Evolutionary conservation across 1,140 invertebrate species (phyloP).

Genomic region (Zaprionus ghesquierei): DNA sequence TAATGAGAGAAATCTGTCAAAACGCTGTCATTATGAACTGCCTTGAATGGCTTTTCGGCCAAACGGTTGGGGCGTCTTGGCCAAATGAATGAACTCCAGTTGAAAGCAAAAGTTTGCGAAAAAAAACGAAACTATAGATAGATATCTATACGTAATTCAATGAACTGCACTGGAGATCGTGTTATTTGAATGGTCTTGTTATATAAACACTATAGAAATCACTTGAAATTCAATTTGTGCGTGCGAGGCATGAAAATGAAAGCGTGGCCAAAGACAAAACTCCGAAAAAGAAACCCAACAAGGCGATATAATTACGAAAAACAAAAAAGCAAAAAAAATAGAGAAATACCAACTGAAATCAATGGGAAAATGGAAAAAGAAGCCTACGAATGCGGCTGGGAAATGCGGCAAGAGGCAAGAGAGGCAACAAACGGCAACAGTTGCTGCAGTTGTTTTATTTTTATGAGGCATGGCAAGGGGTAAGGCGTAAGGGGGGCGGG

Average conservation of each 20-base stretch:
- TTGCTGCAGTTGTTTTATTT: conserved; percentile 48
- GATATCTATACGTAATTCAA: conserved; percentile 9
- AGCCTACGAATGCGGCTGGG: not conserved
- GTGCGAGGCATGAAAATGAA: conserved; percentile 52
- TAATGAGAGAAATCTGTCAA: conserved; percentile 14
- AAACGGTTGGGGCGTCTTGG: conserved; percentile 23
- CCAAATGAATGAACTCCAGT: not conserved
- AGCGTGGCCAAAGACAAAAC: conserved; percentile 55
- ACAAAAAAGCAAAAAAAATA: too few species aligned
- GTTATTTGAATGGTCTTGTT: conserved; percentile 22
- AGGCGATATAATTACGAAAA: not conserved
- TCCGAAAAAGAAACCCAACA: conserved; percentile 20
- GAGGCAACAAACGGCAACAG: conserved; percentile 14
- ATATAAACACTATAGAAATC: conserved; percentile 20
- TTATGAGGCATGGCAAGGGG: conserved; percentile 35
- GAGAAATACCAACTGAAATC: conserved; percentile 44
- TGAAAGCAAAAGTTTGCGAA: conserved; percentile 16
- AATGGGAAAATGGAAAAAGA: conserved; percentile 20
- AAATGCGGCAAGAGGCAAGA: not conserved
- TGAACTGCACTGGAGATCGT: conserved; percentile 10
- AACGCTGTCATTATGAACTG: conserved; percentile 7
- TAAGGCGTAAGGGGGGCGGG: not conserved
- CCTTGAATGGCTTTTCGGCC: conserved; percentile 10
- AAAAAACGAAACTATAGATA: not conserved
- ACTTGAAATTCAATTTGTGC: conserved; percentile 58